A percentile compares a stretch with the other conserved stretches of the same genome.
Evolutionary conservation across 2,888 invertebrate species (phyloP).

Genomic region (Phorcus lineatus): DNA sequence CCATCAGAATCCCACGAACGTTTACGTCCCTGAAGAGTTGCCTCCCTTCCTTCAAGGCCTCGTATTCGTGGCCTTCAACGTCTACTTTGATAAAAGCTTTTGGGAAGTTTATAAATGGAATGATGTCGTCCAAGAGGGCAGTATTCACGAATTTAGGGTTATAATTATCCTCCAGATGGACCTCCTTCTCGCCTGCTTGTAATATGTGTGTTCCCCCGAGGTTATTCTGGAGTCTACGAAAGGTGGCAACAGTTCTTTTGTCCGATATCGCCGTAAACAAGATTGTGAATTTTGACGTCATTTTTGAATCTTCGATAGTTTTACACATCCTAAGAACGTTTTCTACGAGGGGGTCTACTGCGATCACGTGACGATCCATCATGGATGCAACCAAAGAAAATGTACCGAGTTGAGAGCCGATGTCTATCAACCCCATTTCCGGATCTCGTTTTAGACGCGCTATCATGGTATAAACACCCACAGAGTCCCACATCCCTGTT

Average conservation of each 20-base stretch:
- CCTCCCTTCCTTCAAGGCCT: constrained; percentile 4
- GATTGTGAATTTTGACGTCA: background rate
- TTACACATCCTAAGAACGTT: background rate
- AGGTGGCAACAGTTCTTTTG: background rate
- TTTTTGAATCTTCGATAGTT: background rate
- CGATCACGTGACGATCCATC: background rate
- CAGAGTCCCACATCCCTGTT: background rate
- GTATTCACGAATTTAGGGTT: constrained; percentile 7
- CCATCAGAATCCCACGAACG: background rate
- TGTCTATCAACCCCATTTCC: background rate
- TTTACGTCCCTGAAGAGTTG: background rate
- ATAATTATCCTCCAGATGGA: background rate
- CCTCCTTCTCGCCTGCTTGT: background rate
- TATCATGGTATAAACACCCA: background rate
- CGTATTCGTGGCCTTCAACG: constrained; percentile 1
- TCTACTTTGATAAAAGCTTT: background rate
- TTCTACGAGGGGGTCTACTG: background rate
- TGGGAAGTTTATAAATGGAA: background rate
- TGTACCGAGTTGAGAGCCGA: background rate
- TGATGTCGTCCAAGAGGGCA: constrained; percentile 14
- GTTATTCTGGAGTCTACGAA: background rate
- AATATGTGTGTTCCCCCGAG: background rate
- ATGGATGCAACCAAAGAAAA: background rate
- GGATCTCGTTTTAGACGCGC: background rate
- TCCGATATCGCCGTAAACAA: background rate